Evolutionary conservation across 2,797 vertebrate species (phyloP), one percentile per base, ranked within the genome.

Genomic region (Myotis planiceps): DNA sequence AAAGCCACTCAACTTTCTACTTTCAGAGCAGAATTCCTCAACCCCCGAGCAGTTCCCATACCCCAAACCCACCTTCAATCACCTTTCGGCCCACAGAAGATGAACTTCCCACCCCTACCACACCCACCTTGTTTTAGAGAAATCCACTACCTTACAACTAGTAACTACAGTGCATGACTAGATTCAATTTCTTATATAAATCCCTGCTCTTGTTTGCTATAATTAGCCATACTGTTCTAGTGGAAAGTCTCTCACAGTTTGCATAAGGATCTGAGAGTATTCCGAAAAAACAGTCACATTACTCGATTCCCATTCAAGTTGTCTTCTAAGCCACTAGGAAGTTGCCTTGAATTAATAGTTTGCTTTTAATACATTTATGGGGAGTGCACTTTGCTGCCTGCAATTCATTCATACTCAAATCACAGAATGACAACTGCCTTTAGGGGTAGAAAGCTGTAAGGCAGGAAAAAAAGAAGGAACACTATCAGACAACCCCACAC

Each of bases 281-380:
- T 94, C 89, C 71, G 42, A 94, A 88, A 90, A 83, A 97, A 92
- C 32, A 96, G 72, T 82, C 60, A 58, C 60, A 68, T 15, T 95
- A 88, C 76, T 95, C 84, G 45, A 45, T 87, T 93, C 55, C 81
- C 94, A 96, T 93, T 96, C 94, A 97, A 78, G 72, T 37, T 79
- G 51, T 90, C 88, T 96, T 93, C 82, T 72, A 25, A 94, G 47
- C 87, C 86, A 97, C 86, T 85, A 86, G 75, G 63, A 82, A 91
- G 81, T 55, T 97, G 53, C 92, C 72, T 90, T 96, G 85, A 88
- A 96, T 97, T 93, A 97, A 96, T 71, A 89, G 87, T 76, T 68
- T 55, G 65, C 18, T 94, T 39, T 90, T 96, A 94, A 83, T 37
- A 88, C 93, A 92, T 82, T 94, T 86, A 87, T 4, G 9, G 71